phyloP scores from a whole-genome alignment of 2,797 vertebrate species.

The Pelodytes ibericus region DNA sequence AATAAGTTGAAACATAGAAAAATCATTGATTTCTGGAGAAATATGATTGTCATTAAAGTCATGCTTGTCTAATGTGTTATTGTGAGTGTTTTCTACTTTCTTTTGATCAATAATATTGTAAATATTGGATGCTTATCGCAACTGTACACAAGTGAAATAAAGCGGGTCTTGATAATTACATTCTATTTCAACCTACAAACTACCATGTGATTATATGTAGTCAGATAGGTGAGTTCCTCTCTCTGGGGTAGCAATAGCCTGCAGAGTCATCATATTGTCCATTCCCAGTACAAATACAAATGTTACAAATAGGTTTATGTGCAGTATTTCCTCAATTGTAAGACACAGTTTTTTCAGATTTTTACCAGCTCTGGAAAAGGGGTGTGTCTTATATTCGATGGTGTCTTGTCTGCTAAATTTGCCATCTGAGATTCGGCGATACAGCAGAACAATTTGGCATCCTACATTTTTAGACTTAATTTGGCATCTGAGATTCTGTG shows the following conservation, averaged over 20 bases:
- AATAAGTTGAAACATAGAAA: not conserved
- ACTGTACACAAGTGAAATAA: not conserved
- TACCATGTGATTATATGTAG: not conserved
- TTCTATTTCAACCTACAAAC: not conserved
- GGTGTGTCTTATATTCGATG: too few relatives aligned
- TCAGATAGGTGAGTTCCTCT: not conserved
- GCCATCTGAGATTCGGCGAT: too few relatives aligned
- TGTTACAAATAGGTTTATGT: too few relatives aligned
- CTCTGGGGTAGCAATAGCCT: not conserved
- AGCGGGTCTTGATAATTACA: not conserved
- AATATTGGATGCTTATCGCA: not conserved
- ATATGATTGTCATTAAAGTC: not conserved
- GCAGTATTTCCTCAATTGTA: too few relatives aligned
- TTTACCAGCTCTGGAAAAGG: too few relatives aligned
- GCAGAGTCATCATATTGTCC: too few relatives aligned
- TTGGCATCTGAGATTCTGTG: too few relatives aligned
- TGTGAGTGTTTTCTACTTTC: not conserved
- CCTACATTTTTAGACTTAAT: too few relatives aligned
- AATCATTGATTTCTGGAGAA: not conserved
- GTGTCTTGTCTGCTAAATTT: too few relatives aligned
- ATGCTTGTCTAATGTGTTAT: not conserved
- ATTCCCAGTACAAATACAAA: too few relatives aligned
- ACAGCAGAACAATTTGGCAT: too few relatives aligned
- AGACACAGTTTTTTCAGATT: too few relatives aligned
- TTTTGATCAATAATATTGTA: conserved; percentile 1